Evolutionary conservation across 2,797 vertebrate genomes (phyloP).

Genomic region (Tragelaphus eurycerus): DNA sequence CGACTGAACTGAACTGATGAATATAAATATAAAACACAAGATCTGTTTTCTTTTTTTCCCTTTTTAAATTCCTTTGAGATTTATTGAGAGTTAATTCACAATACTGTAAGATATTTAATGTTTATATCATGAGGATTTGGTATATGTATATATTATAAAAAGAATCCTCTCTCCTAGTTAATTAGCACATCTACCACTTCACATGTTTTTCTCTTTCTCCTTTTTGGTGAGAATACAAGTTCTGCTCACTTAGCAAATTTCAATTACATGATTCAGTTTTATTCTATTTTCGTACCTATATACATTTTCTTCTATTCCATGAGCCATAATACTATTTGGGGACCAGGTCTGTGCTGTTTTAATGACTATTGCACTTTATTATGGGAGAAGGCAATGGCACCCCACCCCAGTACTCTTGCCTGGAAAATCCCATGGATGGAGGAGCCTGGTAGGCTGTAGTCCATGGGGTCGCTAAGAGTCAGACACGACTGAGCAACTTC

Average conservation of each 20-base stretch:
- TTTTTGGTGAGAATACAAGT: neutral
- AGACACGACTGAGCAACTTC: no score
- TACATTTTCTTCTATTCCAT: neutral
- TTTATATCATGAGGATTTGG: neutral
- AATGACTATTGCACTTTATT: neutral
- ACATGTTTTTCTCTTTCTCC: neutral
- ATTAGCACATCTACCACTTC: neutral
- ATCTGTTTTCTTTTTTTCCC: neutral
- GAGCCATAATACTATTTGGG: neutral
- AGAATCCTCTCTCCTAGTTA: neutral
- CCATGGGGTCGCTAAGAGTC: no score
- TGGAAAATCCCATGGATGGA: no score
- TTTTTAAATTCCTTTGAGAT: neutral
- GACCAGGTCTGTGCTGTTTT: neutral
- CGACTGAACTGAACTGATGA: neutral
- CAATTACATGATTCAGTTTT: neutral
- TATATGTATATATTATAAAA: neutral
- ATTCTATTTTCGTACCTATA: neutral
- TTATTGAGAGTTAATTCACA: neutral
- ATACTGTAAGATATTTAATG: conserved; percentile 1
- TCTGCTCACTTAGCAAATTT: conserved; percentile 1
- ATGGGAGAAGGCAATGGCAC: no score
- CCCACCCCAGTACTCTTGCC: no score
- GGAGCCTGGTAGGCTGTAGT: no score
- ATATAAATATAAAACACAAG: neutral